These are phyloP conservation scores for Prietella phreatophila DNA, from an alignment of 2,113 vertebrate genomes.

Conservation along the genomic window DNA sequence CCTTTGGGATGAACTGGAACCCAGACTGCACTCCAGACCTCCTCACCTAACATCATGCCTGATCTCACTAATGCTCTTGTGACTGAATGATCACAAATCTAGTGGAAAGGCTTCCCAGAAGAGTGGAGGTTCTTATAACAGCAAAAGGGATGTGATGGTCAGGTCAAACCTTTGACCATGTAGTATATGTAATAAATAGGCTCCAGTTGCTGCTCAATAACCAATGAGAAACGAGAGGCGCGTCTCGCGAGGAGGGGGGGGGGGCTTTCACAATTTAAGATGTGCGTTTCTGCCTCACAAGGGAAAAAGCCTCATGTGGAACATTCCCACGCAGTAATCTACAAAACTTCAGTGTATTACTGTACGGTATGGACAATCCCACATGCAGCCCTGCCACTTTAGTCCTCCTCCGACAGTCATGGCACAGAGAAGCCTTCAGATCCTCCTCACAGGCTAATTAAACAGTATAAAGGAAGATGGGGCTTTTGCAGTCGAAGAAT, in stretches of 20 bases:
- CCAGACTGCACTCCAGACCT: neutral
- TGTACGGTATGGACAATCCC: slow-evolving; percentile 1
- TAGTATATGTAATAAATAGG: neutral
- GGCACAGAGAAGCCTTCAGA: slow-evolving; percentile 22
- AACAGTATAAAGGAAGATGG: slow-evolving; percentile 53
- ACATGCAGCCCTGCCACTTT: neutral
- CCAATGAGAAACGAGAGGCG: slow-evolving; percentile 17
- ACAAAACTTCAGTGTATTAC: neutral
- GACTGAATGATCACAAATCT: neutral
- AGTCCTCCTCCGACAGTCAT: neutral
- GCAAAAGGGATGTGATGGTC: neutral
- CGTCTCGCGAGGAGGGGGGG: neutral
- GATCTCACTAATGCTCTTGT: neutral
- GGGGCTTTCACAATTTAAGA: neutral
- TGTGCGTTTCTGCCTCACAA: slow-evolving; percentile 26
- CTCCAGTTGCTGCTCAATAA: slow-evolving; percentile 57
- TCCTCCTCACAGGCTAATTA: slow-evolving; percentile 17
- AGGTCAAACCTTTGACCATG: neutral
- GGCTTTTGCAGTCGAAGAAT: slow-evolving; percentile 66
- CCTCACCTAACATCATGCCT: neutral
- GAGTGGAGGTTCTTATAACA: neutral
- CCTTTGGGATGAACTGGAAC: neutral
- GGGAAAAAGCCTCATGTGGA: neutral
- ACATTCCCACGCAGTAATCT: neutral
- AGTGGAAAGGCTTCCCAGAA: neutral